Base-by-base conservation (phyloP, 2,113 vertebrate genomes). In the Copsychus sechellarum region DNA sequence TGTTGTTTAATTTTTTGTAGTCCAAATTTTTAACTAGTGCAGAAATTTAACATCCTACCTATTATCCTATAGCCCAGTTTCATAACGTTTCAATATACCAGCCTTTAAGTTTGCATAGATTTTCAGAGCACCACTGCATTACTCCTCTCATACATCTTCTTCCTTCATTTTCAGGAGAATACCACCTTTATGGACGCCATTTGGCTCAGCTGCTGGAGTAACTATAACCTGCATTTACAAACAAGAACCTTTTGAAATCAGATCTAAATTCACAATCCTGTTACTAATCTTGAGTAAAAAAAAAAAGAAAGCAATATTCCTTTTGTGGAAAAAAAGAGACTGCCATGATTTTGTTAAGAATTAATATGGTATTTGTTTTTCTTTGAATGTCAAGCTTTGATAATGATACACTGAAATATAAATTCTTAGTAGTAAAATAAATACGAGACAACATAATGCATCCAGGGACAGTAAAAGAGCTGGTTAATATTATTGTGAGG, bases 271-370 rank as follows among this genome's bases (percentile, higher is more conserved):
- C 28, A 19, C 8, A 56, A 34, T 29, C 5, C 6, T 34, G 7
- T 71, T 51, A 70, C 8, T 34, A 11, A 38, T 33, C 18, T 38
- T 54, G 16, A 47, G 3, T 19, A 1, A n/a, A 45, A 28, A 53
- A 54, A 31, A 26, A 16, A 12, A 42, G 0, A 9, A 51, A 60
- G 0, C 2, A 14, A 12, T 28, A 50, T 22, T 56, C 7, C 47
- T 57, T 4, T 23, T 42, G 14, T 42, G 8, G 22, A 57, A 76
- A 93, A 93, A 51, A 14, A 20, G 11, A 57, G 47, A 26, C 15
- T 21, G 14, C 4, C 15, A 72, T 57, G 53, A 28, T 23, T 56
- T 54, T 50, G 1, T n/a, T 66, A 83, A 54, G 40, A 54, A 57
- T 20, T 24, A 36, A 9, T 1, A 4, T 33, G 18, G 4, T 57